These are phyloP conservation scores for Metalampra italica DNA, from an alignment of 2,888 invertebrate genomes.

Conservation along the genomic window DNA sequence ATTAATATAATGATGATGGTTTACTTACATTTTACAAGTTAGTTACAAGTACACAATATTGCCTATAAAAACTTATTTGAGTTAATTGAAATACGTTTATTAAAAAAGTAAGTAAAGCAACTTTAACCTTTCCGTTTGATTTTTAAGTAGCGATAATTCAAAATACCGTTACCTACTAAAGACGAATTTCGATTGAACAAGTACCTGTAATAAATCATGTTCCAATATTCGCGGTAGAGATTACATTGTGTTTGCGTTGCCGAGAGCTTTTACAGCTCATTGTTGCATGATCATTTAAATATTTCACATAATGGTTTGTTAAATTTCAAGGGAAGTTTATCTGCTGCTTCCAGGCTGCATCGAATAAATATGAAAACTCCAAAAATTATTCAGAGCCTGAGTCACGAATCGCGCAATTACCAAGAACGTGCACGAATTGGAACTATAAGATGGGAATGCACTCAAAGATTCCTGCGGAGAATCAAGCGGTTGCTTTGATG, in stretches of 20 bases:
- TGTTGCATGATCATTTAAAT: slow-evolving; percentile 43
- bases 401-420: neutral
- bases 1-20: neutral
- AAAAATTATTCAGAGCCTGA: slow-evolving; percentile 4
- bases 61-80: neutral
- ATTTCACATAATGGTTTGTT: slow-evolving; percentile 31
- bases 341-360: slow-evolving; percentile 8
- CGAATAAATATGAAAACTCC: slow-evolving; percentile 16
- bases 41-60: too few relatives aligned
- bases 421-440: too few relatives aligned
- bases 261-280: slow-evolving; percentile 41
- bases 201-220: slow-evolving; percentile 54
- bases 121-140: slow-evolving; percentile 19
- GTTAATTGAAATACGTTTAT: neutral
- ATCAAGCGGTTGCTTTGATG: too few relatives aligned
- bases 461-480: too few relatives aligned
- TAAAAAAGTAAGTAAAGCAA: too few relatives aligned
- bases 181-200: slow-evolving; percentile 42
- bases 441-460: too few relatives aligned
- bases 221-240: slow-evolving; percentile 44
- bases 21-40: neutral
- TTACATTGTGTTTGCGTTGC: slow-evolving; percentile 56
- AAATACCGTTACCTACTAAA: slow-evolving; percentile 38
- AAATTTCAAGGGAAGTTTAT: slow-evolving; percentile 18
- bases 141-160: slow-evolving; percentile 36